Conservation (phyloP, 1,140 invertebrate species). For the Calliopsis andreniformis region DNA sequence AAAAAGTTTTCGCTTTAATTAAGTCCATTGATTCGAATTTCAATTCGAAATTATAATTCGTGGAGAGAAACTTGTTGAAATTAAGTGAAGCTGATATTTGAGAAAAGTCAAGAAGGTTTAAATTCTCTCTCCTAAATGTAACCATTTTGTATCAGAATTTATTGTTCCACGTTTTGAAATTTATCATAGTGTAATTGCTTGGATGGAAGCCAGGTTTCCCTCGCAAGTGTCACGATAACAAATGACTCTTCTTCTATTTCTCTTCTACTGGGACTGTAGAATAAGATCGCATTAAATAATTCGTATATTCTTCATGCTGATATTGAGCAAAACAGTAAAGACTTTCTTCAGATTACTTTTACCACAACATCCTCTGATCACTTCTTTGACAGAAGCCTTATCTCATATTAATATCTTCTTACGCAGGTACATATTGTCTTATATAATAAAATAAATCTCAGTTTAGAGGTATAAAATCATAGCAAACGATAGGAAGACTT, state of each 20-base stretch:
- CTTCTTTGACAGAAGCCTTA: too few relatives aligned
- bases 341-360: background rate
- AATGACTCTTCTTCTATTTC: slow-evolving; percentile 6
- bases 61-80: too few relatives aligned
- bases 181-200: background rate
- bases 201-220: background rate
- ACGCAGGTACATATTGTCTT: too few relatives aligned
- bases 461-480: too few relatives aligned
- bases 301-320: background rate
- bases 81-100: too few relatives aligned
- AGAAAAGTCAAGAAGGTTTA: too few relatives aligned
- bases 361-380: too few relatives aligned
- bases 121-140: too few relatives aligned
- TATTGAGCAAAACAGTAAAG: background rate
- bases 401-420: too few relatives aligned
- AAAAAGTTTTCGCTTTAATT: slow-evolving; percentile 22
- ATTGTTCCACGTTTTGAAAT: background rate
- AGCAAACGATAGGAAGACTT: too few relatives aligned
- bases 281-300: background rate
- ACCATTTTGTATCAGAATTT: background rate
- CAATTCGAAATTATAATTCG: too few relatives aligned
- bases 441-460: too few relatives aligned
- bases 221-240: background rate
- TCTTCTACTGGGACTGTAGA: background rate
- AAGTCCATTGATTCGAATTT: slow-evolving; percentile 9